Evolutionary conservation across 1,140 invertebrate genomes (phyloP).

Genomic region (Panagrolaimus sp.): DNA sequence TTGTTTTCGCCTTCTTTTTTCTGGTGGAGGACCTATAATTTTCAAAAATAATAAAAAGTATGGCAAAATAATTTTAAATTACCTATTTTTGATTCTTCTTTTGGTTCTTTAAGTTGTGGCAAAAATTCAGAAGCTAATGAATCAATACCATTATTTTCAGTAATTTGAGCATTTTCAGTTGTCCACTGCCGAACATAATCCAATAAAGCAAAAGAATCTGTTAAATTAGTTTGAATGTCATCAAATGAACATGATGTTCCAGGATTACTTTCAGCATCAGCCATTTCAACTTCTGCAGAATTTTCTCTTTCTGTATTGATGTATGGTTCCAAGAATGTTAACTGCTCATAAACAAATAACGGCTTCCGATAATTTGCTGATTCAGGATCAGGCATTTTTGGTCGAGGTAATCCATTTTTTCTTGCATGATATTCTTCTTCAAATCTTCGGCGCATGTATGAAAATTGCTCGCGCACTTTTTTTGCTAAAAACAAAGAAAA

Average conservation of each 20-base stretch:
- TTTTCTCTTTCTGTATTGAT: slow-evolving; percentile 1
- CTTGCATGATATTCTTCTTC: slow-evolving; percentile 20
- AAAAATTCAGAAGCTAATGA: too few species aligned
- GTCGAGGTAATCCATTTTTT: slow-evolving; percentile 14
- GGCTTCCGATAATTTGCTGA: slow-evolving; percentile 23
- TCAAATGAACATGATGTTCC: background rate
- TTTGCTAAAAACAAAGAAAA: slow-evolving; percentile 17
- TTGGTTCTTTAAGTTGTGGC: too few species aligned
- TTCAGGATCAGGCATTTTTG: slow-evolving; percentile 14
- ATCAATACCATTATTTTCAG: too few species aligned
- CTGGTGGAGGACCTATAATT: too few species aligned
- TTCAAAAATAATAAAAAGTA: too few species aligned
- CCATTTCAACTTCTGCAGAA: background rate
- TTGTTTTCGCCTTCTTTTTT: background rate
- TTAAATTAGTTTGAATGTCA: background rate
- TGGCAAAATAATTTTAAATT: too few species aligned
- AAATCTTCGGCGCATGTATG: slow-evolving; percentile 22
- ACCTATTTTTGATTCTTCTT: too few species aligned
- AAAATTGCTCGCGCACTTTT: slow-evolving; percentile 24
- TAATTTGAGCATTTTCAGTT: too few species aligned
- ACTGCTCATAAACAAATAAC: slow-evolving; percentile 23
- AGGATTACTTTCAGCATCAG: background rate
- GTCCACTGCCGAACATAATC: too few species aligned
- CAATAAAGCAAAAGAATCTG: too few species aligned
- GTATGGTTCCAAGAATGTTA: slow-evolving; percentile 21